Evolutionary conservation across 2,888 invertebrate species (phyloP).

Genomic region (Acanthosepion esculentum): DNA sequence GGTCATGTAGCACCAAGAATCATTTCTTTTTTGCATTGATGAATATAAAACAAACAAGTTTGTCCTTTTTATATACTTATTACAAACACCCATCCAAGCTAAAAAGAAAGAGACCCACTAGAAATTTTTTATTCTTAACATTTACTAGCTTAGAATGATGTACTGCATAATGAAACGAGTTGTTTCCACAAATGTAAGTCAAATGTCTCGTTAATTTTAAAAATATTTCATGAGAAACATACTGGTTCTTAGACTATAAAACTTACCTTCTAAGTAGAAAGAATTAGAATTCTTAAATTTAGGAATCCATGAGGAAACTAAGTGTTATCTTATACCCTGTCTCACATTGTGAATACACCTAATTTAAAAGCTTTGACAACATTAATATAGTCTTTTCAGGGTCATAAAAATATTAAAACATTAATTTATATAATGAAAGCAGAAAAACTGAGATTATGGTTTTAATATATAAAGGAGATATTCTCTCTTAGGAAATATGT

Average conservation of each 20-base stretch:
- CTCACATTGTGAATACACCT: not conserved
- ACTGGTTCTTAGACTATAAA: not conserved
- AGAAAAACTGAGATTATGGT: not conserved
- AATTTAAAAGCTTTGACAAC: not conserved
- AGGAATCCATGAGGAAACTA: not conserved
- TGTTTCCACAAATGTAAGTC: not conserved
- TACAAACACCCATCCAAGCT: not conserved
- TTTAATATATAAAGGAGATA: not conserved
- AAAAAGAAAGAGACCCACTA: not conserved
- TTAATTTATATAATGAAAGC: not conserved
- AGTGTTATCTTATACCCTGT: not conserved
- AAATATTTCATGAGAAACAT: not conserved
- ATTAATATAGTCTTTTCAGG: not conserved
- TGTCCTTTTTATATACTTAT: not conserved
- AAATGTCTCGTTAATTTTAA: not conserved
- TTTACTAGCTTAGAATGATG: not conserved
- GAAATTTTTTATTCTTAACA: not conserved
- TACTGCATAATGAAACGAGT: not conserved
- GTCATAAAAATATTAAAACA: not conserved
- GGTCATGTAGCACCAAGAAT: slow-evolving; percentile 33
- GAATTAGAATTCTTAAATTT: not conserved
- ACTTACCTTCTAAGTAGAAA: not conserved
- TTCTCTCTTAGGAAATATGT: not conserved
- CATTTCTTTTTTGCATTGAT: not conserved
- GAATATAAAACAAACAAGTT: not conserved